These are phyloP conservation scores for Lepidostoma basale DNA, from an alignment of 1,140 invertebrate species.

Conservation along the genomic window DNA sequence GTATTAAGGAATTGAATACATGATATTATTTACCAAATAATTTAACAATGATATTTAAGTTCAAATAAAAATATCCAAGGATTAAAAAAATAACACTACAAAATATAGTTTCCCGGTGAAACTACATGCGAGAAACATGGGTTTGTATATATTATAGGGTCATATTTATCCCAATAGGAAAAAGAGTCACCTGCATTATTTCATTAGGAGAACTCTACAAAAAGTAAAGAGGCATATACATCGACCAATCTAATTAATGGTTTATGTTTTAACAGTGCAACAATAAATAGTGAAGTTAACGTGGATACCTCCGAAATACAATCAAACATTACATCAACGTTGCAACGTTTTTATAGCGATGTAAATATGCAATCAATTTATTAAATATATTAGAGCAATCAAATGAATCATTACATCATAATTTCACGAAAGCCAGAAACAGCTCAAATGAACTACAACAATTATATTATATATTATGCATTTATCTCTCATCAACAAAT, in stretches of 20 bases:
- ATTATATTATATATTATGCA: neutral
- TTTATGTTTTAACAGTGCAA: neutral
- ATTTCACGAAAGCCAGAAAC: neutral
- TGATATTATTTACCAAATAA: too few relatives aligned
- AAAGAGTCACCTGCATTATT: too few relatives aligned
- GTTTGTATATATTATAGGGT: too few relatives aligned
- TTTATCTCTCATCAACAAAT: neutral
- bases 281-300: slow-evolving; percentile 9
- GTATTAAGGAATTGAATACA: too few relatives aligned
- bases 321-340: too few relatives aligned
- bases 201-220: too few relatives aligned
- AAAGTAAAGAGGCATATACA: too few relatives aligned
- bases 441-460: neutral
- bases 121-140: neutral
- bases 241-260: too few relatives aligned
- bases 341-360: too few relatives aligned
- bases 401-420: neutral
- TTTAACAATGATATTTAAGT: too few relatives aligned
- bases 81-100: neutral
- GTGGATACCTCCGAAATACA: too few relatives aligned
- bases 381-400: slow-evolving; percentile 2
- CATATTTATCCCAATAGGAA: too few relatives aligned
- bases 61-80: neutral
- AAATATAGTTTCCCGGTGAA: neutral
- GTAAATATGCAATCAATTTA: neutral